A percentile compares a stretch with the other conserved stretches of the same genome.
Conservation (phyloP, 2,797 vertebrate species). For the Diceros bicornis region DNA sequence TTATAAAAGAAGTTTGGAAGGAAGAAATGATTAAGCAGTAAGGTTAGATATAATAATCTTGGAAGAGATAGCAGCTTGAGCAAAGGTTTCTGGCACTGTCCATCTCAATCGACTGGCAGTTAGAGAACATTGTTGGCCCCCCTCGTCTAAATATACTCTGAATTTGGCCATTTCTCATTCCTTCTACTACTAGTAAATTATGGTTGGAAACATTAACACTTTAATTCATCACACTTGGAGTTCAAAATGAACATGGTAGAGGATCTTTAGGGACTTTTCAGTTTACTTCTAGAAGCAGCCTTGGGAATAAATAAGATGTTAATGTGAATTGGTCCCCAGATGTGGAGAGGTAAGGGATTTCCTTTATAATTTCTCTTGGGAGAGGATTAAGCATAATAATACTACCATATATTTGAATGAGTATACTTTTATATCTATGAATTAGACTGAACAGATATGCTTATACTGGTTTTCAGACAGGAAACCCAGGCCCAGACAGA, state of each 20-base stretch:
- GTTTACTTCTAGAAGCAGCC: neutral
- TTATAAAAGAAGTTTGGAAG: constrained; percentile 6
- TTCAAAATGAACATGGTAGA: neutral
- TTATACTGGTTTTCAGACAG: neutral
- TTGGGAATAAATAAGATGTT: neutral
- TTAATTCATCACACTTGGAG: neutral
- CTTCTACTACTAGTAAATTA: neutral
- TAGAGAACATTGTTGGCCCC: neutral
- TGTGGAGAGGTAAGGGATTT: neutral
- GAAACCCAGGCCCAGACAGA: neutral
- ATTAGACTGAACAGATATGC: neutral
- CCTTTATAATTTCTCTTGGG: neutral
- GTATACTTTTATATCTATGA: neutral
- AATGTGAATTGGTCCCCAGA: neutral
- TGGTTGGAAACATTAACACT: neutral
- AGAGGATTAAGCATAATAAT: neutral
- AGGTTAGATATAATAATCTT: constrained; percentile 35
- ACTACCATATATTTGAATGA: neutral
- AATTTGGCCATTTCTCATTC: neutral
- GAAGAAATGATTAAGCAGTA: neutral
- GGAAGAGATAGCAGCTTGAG: neutral
- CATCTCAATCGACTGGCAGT: neutral
- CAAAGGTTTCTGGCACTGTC: neutral
- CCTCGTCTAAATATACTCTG: neutral
- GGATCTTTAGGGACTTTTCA: neutral